Evolutionary conservation across 2,888 invertebrate species (phyloP).

Genomic region (Andricus quercusramuli): DNA sequence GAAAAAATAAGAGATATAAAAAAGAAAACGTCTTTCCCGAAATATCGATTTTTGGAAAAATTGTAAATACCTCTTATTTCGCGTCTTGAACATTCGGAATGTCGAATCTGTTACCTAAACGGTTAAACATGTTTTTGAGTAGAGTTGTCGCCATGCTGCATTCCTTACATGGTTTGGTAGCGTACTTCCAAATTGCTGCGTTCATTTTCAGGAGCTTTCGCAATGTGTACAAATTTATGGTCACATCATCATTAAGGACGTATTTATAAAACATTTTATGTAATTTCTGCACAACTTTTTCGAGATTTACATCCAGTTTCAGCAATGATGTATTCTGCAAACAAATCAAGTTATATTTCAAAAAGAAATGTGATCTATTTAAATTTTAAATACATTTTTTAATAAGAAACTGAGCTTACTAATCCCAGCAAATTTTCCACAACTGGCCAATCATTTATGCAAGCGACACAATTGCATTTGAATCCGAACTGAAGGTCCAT

Average conservation of each 20-base stretch:
- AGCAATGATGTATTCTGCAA: neutral
- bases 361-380: neutral
- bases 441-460: too few relatives aligned
- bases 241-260: neutral
- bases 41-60: too few relatives aligned
- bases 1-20: too few relatives aligned
- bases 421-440: neutral
- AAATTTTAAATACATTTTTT: neutral
- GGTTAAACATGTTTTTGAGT: neutral
- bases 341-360: neutral
- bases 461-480: too few relatives aligned
- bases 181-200: neutral
- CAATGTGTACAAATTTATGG: neutral
- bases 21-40: too few relatives aligned
- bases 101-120: neutral
- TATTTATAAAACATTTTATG: neutral
- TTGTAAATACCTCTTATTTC: neutral
- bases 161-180: neutral
- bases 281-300: neutral
- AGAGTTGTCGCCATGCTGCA: neutral
- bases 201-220: conserved; percentile 1
- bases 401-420: neutral
- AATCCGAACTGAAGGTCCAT: too few relatives aligned
- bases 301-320: neutral
- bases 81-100: neutral